Evolutionary conservation across 2,888 invertebrate genomes (phyloP), one percentile per base, ranked within the genome.

Genomic region (Synanthedon formicaeformis): DNA sequence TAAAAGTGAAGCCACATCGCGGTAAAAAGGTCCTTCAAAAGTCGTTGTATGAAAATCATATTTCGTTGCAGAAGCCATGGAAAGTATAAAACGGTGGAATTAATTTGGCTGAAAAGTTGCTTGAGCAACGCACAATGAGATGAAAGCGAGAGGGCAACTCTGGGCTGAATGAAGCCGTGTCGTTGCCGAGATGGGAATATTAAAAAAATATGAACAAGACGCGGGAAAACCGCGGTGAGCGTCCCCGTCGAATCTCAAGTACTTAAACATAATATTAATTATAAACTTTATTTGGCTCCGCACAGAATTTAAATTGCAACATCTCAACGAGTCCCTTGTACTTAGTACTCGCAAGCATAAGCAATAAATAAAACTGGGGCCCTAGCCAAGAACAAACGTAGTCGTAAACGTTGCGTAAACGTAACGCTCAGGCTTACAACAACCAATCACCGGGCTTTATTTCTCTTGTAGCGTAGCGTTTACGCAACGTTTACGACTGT

Each of bases 71-170:
- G 81, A 83, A 78, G 75, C 83, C 82, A 70, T 73, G 70, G 64
- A 34, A 76, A 80, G 71, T 75, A 75, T 71, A 66, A 64, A 75
- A 75, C 81, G 74, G 72, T 70, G 75, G 73, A 81, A 81, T 85
- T 83, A 85, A 84, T 84, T 82, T 78, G 77, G 76, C 81, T 80
- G 83, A 74, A 82, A 84, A 81, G 81, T 82, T 80, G 68, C 67
- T 62, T 66, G 66, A 67, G 65, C 65, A 65, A 65, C 67, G 62
- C 70, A 84, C 85, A 84, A 86, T 81, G 78, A 76, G 78, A 80
- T 83, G 85, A 82, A 82, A 82, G 80, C 75, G 76, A 80, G 78
- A 78, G 78, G 75, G 71, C 71, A 73, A 76, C 69, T 73, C 69
- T 49, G 74, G 18, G 73, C 69, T 77, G 81, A 76, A 80, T 81